A percentile compares a stretch with the other conserved stretches of the same genome.
Conservation (phyloP, 2,797 vertebrate genomes). For the Artibeus lituratus region DNA sequence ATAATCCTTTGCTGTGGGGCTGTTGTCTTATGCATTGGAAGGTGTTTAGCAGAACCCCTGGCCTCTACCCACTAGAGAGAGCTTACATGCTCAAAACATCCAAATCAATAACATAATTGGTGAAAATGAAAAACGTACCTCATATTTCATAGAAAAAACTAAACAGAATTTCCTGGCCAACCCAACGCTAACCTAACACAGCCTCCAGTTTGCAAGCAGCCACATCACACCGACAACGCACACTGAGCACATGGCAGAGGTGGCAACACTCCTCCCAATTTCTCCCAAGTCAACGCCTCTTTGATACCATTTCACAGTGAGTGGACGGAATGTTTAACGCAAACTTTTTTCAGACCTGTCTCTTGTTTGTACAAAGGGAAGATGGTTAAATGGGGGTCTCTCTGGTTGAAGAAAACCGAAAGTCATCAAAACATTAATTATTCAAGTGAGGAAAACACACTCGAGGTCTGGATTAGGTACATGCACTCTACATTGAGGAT, state of each 20-base stretch:
- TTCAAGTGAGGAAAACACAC: conserved; percentile 48
- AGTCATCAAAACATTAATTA: conserved; percentile 63
- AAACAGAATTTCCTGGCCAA: background rate
- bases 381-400: background rate
- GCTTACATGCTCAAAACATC: background rate
- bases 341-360: background rate
- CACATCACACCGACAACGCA: background rate
- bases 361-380: background rate
- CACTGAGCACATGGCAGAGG: background rate
- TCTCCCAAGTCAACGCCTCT: background rate
- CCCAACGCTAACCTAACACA: background rate
- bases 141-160: background rate
- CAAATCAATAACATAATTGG: background rate
- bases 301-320: conserved; percentile 29
- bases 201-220: background rate
- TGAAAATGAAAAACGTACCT: background rate
- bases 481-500: background rate
- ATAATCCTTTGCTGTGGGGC: background rate
- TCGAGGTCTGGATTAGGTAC: background rate
- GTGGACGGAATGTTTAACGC: background rate
- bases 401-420: conserved; percentile 39
- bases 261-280: background rate
- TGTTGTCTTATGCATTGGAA: background rate
- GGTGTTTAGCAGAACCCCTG: background rate
- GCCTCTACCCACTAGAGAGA: background rate